A percentile compares a stretch with the other conserved stretches of the same genome.
These are phyloP conservation scores for Oscarella lobularis DNA, from an alignment of 37 sponge, comb jelly and placozoan species.

Conservation along the genomic window DNA sequence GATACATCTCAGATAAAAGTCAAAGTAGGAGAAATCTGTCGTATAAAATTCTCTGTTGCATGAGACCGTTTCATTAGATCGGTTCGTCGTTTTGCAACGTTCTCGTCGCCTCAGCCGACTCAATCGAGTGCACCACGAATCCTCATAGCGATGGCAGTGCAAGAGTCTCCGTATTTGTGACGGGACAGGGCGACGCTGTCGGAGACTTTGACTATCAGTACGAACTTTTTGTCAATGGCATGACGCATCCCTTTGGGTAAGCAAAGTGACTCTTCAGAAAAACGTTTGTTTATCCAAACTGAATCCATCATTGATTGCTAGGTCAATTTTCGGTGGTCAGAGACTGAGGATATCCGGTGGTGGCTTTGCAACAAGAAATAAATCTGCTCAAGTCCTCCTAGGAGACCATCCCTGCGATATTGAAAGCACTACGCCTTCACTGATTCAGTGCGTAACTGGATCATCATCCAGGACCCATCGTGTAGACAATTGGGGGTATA, in stretches of 20 bases:
- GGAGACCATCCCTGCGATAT: constrained; percentile 29
- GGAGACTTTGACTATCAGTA: constrained; percentile 17
- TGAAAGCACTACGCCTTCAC: not conserved
- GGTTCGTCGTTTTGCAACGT: constrained; percentile 33
- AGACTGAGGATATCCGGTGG: constrained; percentile 30
- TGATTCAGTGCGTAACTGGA: not conserved
- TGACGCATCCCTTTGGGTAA: constrained; percentile 41
- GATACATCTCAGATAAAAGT: too few relatives aligned
- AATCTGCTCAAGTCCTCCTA: constrained; percentile 16
- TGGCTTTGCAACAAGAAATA: constrained; percentile 26
- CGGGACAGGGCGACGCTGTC: constrained; percentile 15
- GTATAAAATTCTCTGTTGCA: too few relatives aligned
- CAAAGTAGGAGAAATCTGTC: too few relatives aligned
- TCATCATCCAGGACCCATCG: not conserved
- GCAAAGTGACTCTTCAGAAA: not conserved
- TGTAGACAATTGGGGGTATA: constrained; percentile 1
- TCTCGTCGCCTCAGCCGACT: constrained; percentile 3
- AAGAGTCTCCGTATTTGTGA: constrained; percentile 18
- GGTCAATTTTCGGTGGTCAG: constrained; percentile 72
- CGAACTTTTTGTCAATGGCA: constrained; percentile 5
- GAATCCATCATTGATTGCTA: not conserved
- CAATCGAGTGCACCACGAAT: constrained; percentile 33
- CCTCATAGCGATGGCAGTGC: constrained; percentile 17
- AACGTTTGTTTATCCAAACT: not conserved
- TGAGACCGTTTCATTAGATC: too few relatives aligned